These are phyloP conservation scores for Tupaia chinensis DNA, from an alignment of 2,113 vertebrate species.

Conservation along the genomic window DNA sequence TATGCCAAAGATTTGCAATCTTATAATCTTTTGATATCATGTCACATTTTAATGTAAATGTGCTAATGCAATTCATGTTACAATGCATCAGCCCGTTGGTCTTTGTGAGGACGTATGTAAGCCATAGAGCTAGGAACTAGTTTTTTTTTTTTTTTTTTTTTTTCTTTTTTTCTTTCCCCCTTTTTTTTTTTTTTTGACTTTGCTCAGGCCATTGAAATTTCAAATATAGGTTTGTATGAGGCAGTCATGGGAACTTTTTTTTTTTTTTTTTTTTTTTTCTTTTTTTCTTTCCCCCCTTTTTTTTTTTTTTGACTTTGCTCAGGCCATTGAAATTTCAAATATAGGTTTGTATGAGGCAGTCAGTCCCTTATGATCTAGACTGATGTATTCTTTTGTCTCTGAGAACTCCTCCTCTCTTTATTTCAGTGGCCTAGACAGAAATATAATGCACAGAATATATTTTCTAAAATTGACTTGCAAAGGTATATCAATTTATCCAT, in stretches of 20 bases:
- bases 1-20: slow-evolving; percentile 48
- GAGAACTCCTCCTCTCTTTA: not conserved
- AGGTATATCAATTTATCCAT: not conserved
- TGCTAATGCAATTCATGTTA: slow-evolving; percentile 34
- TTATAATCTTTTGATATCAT: slow-evolving; percentile 68
- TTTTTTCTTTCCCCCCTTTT: too few relatives aligned
- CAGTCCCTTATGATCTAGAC: not conserved
- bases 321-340: not conserved
- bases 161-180: too few relatives aligned
- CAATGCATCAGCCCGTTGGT: slow-evolving; percentile 2
- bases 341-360: not conserved
- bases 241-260: not conserved
- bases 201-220: not conserved
- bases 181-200: not conserved
- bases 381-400: not conserved
- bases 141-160: not conserved
- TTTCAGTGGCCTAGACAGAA: not conserved
- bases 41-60: slow-evolving; percentile 67
- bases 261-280: too few relatives aligned
- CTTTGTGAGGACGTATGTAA: not conserved
- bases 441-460: not conserved
- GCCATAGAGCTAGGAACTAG: not conserved
- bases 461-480: not conserved
- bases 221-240: not conserved
- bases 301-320: not conserved